Conservation (phyloP, 2,797 vertebrate genomes). For the Rhincodon typus region DNA sequence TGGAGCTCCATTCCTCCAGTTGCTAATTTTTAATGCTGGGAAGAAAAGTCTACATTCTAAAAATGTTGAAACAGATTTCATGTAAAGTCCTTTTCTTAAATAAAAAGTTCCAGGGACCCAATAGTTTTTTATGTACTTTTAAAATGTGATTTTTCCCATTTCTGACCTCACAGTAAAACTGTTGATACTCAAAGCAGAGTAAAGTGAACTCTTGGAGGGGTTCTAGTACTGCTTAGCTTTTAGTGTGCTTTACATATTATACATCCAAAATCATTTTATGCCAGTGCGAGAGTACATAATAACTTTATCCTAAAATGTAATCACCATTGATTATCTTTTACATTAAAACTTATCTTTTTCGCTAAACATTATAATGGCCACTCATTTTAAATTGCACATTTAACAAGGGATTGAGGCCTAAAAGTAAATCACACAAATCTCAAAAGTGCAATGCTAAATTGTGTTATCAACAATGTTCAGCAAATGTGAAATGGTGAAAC, state of each 20-base stretch:
- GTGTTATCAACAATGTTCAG: not conserved
- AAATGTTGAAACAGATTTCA: not conserved
- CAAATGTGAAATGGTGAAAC: not conserved
- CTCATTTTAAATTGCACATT: not conserved
- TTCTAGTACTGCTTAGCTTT: not conserved
- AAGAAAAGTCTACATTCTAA: not conserved
- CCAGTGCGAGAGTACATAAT: not conserved
- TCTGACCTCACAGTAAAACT: not conserved
- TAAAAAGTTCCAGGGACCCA: not conserved
- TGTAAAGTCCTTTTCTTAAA: not conserved
- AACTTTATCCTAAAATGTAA: not conserved
- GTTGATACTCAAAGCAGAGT: not conserved
- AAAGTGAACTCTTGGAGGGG: not conserved
- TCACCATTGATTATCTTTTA: not conserved
- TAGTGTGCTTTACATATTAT: not conserved
- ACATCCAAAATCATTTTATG: not conserved
- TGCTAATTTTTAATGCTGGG: not conserved
- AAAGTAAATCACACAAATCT: not conserved
- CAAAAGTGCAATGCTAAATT: not conserved
- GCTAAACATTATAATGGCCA: not conserved
- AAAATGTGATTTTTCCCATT: not conserved
- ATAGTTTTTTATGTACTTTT: not conserved
- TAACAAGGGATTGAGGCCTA: not conserved
- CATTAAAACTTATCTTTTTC: not conserved
- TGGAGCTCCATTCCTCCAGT: not conserved